Conservation (phyloP, 2,113 vertebrate genomes). For the Macrotus californicus region DNA sequence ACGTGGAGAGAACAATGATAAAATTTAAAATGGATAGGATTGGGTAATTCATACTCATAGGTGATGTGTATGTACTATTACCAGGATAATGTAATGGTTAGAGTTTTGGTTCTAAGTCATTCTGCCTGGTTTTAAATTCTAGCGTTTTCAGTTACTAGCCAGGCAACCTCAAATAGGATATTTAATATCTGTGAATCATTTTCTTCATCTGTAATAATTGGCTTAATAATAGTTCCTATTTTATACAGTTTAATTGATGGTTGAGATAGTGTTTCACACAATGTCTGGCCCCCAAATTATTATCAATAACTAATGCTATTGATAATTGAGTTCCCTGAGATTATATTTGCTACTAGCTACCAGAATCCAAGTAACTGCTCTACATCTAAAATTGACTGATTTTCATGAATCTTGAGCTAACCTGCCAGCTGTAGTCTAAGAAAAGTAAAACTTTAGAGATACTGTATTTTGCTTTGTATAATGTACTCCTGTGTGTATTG, state of each 20-base stretch:
- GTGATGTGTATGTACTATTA: not conserved
- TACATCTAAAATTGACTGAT: not conserved
- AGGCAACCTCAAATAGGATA: not conserved
- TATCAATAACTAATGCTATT: not conserved
- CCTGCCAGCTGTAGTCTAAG: not conserved
- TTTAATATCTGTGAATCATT: not conserved
- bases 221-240: not conserved
- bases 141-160: not conserved
- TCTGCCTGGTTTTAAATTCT: not conserved
- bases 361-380: not conserved
- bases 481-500: no score
- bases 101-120: not conserved
- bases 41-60: not conserved
- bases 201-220: conserved; percentile 12
- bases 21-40: conserved; percentile 3
- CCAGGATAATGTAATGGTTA: not conserved
- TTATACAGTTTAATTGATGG: not conserved
- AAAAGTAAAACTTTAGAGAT: not conserved
- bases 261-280: not conserved
- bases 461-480: no score
- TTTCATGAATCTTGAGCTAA: conserved; percentile 1
- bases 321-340: not conserved
- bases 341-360: not conserved
- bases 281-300: not conserved
- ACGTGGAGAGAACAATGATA: not conserved